Conservation (phyloP, 2,797 vertebrate species). For the Aeoliscus strigatus region DNA sequence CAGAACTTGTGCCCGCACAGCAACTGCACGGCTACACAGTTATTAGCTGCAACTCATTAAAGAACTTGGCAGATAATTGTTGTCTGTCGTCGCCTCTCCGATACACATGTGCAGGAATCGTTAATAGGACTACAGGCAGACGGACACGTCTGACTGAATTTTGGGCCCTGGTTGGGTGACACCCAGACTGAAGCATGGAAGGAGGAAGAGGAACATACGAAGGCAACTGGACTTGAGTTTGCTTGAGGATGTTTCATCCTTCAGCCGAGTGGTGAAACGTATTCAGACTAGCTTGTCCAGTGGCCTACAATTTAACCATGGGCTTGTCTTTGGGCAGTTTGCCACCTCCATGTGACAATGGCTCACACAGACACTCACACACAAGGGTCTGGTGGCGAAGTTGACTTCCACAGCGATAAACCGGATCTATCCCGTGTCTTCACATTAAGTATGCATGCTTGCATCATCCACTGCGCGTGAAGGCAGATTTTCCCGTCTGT, state of each 20-base stretch:
- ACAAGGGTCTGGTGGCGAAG: neutral
- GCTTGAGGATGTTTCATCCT: too few species aligned
- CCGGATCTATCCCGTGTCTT: neutral
- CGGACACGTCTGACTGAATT: conserved; percentile 46
- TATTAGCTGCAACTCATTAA: conserved; percentile 38
- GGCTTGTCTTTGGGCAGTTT: too few species aligned
- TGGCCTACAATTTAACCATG: too few species aligned
- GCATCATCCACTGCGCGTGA: neutral
- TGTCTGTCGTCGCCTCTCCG: too few species aligned
- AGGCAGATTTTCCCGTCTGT: conserved; percentile 29
- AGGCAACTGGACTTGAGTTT: too few species aligned
- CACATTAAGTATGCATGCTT: neutral
- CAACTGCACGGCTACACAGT: conserved; percentile 6
- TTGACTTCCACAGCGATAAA: conserved; percentile 6
- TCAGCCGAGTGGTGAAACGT: too few species aligned
- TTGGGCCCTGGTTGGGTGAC: conserved; percentile 35
- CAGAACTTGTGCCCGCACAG: conserved; percentile 25
- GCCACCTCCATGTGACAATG: too few species aligned
- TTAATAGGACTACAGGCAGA: conserved; percentile 39
- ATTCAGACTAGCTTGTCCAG: too few species aligned
- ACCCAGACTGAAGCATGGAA: conserved; percentile 32
- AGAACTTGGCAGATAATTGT: conserved; percentile 44
- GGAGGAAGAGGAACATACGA: conserved; percentile 12
- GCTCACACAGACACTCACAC: neutral
- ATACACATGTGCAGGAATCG: too few species aligned